Evolutionary conservation across 2,797 vertebrate genomes (phyloP).

Genomic region (Pangasius larnaudii): DNA sequence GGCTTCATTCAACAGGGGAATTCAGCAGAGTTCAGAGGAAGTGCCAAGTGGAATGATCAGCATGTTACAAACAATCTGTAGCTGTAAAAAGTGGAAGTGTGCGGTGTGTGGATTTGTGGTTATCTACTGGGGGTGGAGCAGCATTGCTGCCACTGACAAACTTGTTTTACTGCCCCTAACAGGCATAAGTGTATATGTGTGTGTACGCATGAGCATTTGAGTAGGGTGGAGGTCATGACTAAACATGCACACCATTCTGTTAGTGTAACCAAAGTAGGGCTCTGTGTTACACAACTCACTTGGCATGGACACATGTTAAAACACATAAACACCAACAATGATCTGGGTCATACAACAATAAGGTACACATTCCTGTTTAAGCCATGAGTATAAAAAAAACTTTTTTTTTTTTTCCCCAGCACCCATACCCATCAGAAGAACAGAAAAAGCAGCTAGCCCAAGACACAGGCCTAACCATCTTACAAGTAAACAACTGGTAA

Average conservation of each 20-base stretch:
- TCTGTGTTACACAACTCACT: constrained; percentile 29
- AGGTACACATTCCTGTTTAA: constrained; percentile 14
- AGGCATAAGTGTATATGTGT: constrained; percentile 61
- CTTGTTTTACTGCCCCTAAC: constrained; percentile 73
- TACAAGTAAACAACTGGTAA: constrained; percentile 99
- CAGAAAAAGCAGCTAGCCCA: constrained; percentile 99
- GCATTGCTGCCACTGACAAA: constrained; percentile 72
- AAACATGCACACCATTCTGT: constrained; percentile 68
- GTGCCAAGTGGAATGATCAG: constrained; percentile 29
- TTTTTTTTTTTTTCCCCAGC: constrained; percentile 73
- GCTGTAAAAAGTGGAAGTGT: constrained; percentile 21
- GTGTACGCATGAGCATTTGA: constrained; percentile 32
- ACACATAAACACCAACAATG: not conserved
- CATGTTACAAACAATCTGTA: constrained; percentile 37
- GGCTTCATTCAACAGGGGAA: constrained; percentile 42
- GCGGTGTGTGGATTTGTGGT: constrained; percentile 44
- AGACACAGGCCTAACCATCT: constrained; percentile 99
- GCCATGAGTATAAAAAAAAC: not conserved
- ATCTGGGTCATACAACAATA: constrained; percentile 6
- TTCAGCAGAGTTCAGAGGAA: constrained; percentile 39
- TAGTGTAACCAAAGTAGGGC: constrained; percentile 51
- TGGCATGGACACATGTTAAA: not conserved
- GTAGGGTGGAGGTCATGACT: constrained; percentile 69
- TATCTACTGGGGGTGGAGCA: constrained; percentile 49
- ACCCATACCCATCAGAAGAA: constrained; percentile 99